Base-by-base conservation (phyloP, 2,888 invertebrate genomes). In the Rosalia funebris region DNA sequence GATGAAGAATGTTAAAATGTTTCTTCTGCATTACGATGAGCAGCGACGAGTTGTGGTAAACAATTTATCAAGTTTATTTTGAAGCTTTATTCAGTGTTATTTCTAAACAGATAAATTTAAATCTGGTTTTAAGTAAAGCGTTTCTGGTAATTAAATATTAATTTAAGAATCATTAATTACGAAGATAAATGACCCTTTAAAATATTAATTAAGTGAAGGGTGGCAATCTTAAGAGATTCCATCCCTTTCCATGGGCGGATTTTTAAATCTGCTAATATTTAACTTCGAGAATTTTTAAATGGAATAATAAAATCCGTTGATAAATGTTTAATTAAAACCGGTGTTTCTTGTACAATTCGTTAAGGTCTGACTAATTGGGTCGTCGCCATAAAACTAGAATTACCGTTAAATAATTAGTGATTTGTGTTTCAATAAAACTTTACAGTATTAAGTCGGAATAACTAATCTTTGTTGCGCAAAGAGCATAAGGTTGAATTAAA, bases 111-210 rank as follows among this genome's bases (percentile, higher is more conserved):
- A 71, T 69, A 69, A 71, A 69, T 68, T 66, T 59, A 64, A 68
- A 65, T 70, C 70, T 64, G 68, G 69, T 69, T 72, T 65, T 57
- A 69, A 71, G 71, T 66, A 72, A 70, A 71, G 68, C 69, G 75
- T 72, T 74, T 71, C 71, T 68, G 65, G 75, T 75, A 76, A 77
- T 78, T 77, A 77, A 76, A 77, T 77, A 77, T 77, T 78, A 77
- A 78, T 78, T 78, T 75, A 66, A 68, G 71, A 73, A 72, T 75
- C 77, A 77, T 78, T 76, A 77, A 78, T 78, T 77, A 76, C 66
- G 69, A 78, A 77, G 78, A 78, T 78, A 74, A 77, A 78, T 77
- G 76, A 74, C 75, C 74, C 72, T 70, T 74, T 77, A 74, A 75
- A 77, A 75, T 75, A 75, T 75, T 76, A 78, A 78, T 77, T 77